phyloP scores from a whole-genome alignment of 2,797 vertebrate species.

The Xenopus petersii region DNA sequence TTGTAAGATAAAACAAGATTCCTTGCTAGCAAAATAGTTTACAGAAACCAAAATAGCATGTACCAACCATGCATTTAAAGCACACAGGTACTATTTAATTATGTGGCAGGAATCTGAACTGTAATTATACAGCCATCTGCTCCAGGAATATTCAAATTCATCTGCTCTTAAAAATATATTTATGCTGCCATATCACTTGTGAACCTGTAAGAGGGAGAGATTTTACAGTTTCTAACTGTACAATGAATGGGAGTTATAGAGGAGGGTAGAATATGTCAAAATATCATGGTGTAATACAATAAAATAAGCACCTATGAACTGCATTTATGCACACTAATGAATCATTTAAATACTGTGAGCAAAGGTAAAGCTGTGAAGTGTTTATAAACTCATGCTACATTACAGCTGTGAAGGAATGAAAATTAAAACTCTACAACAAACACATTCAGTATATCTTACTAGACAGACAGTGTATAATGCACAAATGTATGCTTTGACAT shows the following conservation, averaged over 20 bases:
- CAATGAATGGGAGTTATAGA: slow-evolving; percentile 1
- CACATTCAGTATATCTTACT: neutral
- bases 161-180: slow-evolving; percentile 42
- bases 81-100: slow-evolving; percentile 44
- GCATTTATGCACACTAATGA: neutral
- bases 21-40: slow-evolving; percentile 33
- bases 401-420: neutral
- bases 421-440: neutral
- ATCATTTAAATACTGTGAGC: slow-evolving; percentile 4
- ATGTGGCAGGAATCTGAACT: slow-evolving; percentile 29
- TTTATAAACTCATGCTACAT: neutral
- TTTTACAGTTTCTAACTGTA: slow-evolving; percentile 7
- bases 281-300: neutral
- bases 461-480: too few relatives aligned
- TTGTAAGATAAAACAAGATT: slow-evolving; percentile 18
- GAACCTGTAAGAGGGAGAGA: slow-evolving; percentile 18
- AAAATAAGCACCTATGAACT: slow-evolving; percentile 1
- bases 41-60: slow-evolving; percentile 32
- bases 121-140: slow-evolving; percentile 47
- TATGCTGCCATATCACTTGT: slow-evolving; percentile 38
- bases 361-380: neutral
- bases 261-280: slow-evolving; percentile 1
- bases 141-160: slow-evolving; percentile 38
- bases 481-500: too few relatives aligned
- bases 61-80: slow-evolving; percentile 39